phyloP scores from a whole-genome alignment of 2,113 vertebrate species.

The Mastomys natalensis region DNA sequence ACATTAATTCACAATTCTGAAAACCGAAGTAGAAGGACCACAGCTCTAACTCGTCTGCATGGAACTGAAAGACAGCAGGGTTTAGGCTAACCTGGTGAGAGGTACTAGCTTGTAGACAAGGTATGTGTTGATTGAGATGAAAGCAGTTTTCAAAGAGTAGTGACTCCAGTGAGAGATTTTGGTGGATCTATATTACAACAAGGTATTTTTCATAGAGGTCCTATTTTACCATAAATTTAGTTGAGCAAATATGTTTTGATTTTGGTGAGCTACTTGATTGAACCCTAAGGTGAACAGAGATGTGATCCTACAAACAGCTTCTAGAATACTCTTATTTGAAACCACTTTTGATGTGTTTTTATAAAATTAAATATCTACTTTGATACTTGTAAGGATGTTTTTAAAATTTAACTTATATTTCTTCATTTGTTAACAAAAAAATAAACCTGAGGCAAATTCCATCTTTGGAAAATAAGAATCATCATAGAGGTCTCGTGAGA shows the following conservation, averaged over 20 bases:
- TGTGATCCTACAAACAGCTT: background rate
- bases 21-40: background rate
- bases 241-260: background rate
- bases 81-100: background rate
- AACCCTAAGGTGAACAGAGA: background rate
- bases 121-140: background rate
- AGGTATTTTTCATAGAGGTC: background rate
- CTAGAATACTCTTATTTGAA: conserved; percentile 7
- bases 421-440: background rate
- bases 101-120: background rate
- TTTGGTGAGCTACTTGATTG: conserved; percentile 16
- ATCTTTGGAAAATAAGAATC: conserved; percentile 35
- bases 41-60: background rate
- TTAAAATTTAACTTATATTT: conserved; percentile 5
- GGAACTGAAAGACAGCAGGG: background rate
- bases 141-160: background rate
- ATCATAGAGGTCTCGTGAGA: background rate
- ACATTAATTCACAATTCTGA: background rate
- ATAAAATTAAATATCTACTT: conserved; percentile 10
- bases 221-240: background rate
- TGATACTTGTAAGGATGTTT: background rate
- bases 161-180: background rate
- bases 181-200: background rate
- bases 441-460: background rate
- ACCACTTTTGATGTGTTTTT: background rate